Evolutionary conservation across 2,797 vertebrate species (phyloP).

Genomic region (Lutjanus argentimaculatus): DNA sequence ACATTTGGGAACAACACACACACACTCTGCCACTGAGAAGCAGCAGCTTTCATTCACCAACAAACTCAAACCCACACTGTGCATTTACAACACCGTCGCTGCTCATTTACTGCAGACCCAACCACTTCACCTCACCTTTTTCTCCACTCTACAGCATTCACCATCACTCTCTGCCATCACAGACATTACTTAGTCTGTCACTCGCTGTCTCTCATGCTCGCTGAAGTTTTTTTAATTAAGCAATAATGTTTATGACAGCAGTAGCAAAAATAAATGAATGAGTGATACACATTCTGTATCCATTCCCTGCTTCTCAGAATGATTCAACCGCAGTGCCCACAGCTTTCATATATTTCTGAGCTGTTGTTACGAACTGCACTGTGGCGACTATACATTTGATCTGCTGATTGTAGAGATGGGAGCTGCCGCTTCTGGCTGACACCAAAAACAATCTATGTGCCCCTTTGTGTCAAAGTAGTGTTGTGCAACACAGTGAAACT

Average conservation of each 20-base stretch:
- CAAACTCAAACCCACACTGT: too few relatives aligned
- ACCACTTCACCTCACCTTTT: too few relatives aligned
- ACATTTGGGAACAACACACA: too few relatives aligned
- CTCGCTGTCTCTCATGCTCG: too few relatives aligned
- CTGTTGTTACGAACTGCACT: background rate
- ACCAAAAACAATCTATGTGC: constrained; percentile 23
- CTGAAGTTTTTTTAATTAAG: too few relatives aligned
- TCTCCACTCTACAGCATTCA: background rate
- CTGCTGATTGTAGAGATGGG: constrained; percentile 19
- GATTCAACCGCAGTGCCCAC: background rate
- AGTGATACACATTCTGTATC: background rate
- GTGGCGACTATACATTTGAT: background rate
- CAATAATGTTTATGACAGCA: background rate
- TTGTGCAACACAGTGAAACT: constrained; percentile 43
- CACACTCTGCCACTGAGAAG: too few relatives aligned
- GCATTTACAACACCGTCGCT: too few relatives aligned
- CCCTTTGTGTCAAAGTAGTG: constrained; percentile 28
- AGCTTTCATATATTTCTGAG: background rate
- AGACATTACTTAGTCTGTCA: too few relatives aligned
- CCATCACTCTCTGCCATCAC: too few relatives aligned
- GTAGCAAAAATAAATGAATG: background rate
- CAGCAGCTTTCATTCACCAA: too few relatives aligned
- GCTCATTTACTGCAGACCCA: too few relatives aligned
- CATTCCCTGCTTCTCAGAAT: background rate
- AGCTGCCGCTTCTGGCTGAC: constrained; percentile 25